Evolutionary conservation across 92 coral and sea anemone genomes (phyloP).

Genomic region (Muricea muricata): DNA sequence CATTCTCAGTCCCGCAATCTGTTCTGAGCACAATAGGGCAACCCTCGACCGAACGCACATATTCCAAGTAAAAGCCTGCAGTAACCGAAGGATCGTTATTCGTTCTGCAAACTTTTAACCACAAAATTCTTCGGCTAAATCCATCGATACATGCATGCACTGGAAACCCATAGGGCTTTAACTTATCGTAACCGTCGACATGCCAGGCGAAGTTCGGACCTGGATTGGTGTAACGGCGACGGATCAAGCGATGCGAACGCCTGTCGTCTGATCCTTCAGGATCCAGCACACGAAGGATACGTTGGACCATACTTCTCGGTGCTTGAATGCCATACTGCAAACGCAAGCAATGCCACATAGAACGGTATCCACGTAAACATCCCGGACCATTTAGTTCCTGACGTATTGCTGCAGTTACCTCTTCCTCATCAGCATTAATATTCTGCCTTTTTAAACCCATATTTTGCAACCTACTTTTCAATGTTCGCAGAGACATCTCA

Average conservation of each 20-base stretch:
- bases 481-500: constrained; percentile 2
- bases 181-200: background rate
- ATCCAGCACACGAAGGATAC: background rate
- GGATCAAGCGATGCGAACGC: background rate
- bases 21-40: constrained; percentile 15
- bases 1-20: constrained; percentile 10
- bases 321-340: constrained; percentile 11
- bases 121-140: background rate
- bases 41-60: background rate
- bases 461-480: background rate
- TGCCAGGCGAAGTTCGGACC: constrained; percentile 5
- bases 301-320: constrained; percentile 17
- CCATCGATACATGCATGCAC: constrained; percentile 8
- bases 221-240: background rate
- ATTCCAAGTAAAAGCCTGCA: constrained; percentile 12
- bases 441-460: background rate
- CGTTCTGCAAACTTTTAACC: constrained; percentile 5
- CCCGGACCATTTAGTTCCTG: constrained; percentile 5
- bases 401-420: background rate
- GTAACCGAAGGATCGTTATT: background rate
- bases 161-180: background rate
- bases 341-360: background rate
- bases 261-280: constrained; percentile 4
- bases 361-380: background rate
- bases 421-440: constrained; percentile 8